Conservation (phyloP, 2,888 invertebrate species). For the Galerucella pusilla region DNA sequence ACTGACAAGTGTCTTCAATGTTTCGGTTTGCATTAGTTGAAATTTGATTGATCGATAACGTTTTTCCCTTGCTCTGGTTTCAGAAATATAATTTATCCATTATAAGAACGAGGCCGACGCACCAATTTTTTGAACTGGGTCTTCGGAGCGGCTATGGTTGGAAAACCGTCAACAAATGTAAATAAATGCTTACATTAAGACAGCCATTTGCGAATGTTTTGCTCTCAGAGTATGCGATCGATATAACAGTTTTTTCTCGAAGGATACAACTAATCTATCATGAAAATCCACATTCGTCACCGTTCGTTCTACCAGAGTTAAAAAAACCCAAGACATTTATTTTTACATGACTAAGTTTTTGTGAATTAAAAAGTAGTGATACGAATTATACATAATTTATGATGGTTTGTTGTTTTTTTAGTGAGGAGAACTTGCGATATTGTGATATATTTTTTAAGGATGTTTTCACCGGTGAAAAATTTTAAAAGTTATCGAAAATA, state of each 20-base stretch:
- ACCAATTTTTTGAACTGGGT: too few relatives aligned
- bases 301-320: neutral
- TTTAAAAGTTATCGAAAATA: neutral
- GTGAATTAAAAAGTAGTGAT: neutral
- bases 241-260: slow-evolving; percentile 14
- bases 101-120: too few relatives aligned
- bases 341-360: neutral
- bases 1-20: too few relatives aligned
- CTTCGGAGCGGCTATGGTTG: too few relatives aligned
- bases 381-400: neutral
- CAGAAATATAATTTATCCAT: too few relatives aligned
- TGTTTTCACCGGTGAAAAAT: neutral
- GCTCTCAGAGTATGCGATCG: neutral
- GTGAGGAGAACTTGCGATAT: neutral
- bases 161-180: slow-evolving; percentile 5
- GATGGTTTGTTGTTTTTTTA: neutral
- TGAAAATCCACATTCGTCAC: slow-evolving; percentile 6
- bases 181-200: slow-evolving; percentile 12
- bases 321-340: neutral
- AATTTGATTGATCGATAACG: too few relatives aligned
- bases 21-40: too few relatives aligned
- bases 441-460: neutral
- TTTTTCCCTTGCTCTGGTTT: too few relatives aligned
- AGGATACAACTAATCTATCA: slow-evolving; percentile 6
- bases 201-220: slow-evolving; percentile 12